Evolutionary conservation across 2,797 vertebrate species (phyloP), one percentile per base, ranked within the genome.

Genomic region (Sylvilagus floridanus): DNA sequence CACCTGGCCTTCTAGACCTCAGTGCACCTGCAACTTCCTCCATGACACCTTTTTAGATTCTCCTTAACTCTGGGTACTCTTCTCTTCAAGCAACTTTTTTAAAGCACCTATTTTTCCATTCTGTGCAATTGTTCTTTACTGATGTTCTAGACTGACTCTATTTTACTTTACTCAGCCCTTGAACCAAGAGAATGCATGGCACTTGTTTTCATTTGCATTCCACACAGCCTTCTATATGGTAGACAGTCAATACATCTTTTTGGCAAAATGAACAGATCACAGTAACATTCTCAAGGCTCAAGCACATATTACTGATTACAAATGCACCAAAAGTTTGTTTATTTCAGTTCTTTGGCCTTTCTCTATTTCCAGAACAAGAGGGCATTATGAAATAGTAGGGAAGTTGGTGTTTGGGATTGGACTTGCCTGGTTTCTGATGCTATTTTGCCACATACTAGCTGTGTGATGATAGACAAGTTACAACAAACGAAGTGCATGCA

Each of bases 331-430:
- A 4, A 65, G 69, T 60, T 75, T 13, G 6, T 65, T 77, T 73
- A 69, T 86, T 86, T 95, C n/a, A 88, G 65, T 60, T 89, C 32
- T 35, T n/a, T 83, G 54, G 47, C 11, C 32, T 95, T 93, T 89
- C 69, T 77, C 21, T 63, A 54, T 35, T 71, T 73, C 86, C 52
- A 35, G 9, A 86, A 66, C 9, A 83, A 57, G n/a, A 81, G 30
- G 22, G 37, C 10, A n/a, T 47, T 82, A 30, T 2, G 26, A 84
- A 94, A 66, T 21, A 35, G 47, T 13, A 81, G 26, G 32, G 84
- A 68, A 42, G 16, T n/a, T 42, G 14, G 26, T 78, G 54, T 83
- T n/a, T 69, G n/a, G 22, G 47, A 65, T 50, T 11, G 2, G 9
- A 65, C 35, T 57, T 78, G n/a, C 22, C 52, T 78, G 30, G 57